Evolutionary conservation across 2,797 vertebrate species (phyloP), one percentile per base, ranked within the genome.

Genomic region (Dryobates pubescens): DNA sequence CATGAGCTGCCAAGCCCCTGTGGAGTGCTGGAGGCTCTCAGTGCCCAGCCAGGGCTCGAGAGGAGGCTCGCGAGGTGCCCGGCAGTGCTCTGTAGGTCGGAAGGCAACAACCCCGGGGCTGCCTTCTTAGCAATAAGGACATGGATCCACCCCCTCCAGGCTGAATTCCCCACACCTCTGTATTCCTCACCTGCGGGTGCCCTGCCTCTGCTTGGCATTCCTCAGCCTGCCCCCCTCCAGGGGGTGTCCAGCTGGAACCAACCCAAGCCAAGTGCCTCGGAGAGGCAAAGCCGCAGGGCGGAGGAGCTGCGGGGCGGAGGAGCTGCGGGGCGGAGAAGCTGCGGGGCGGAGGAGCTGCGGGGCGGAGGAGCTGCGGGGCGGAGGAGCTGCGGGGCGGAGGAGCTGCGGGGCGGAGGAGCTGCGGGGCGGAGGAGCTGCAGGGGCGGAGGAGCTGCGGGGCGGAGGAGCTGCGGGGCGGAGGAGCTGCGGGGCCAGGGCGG

Each of bases 91-190:
- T 89, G 78, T 56, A 78, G 83, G 67, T 87, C 53, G 27, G 45
- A 91, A 92, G 96, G 95, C 87, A 95, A 90, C 87, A 95, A 95
- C 88, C 85, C 89, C 59, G 88, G 92, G 94, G 49, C 84, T 74
- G 79, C 94, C 71, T 92, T 95, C 92, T 93, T 93, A 98, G 97
- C 97, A 98, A 97, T 97, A 97, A 96, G 32, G 49, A 71, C 82
- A 92, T 81, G 10, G 53, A 67, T 91, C 36, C 36, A 38, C 10
- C 78, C 38, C 78, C 54, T 93, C 17, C 12, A 86, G 73, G 75
- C 94, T 67, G 89, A 92, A 90, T 88, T 90, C 81, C 70, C 54
- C 69, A 59, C 34, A 71, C 58, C 10, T 27, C 59, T 38, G 64
- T 72, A 59, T 8, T 49, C 61, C 73, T 79, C 81, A 88, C 49